Conservation (phyloP, 53 echinoderm and acorn worm species). For the Luidia sarsii region DNA sequence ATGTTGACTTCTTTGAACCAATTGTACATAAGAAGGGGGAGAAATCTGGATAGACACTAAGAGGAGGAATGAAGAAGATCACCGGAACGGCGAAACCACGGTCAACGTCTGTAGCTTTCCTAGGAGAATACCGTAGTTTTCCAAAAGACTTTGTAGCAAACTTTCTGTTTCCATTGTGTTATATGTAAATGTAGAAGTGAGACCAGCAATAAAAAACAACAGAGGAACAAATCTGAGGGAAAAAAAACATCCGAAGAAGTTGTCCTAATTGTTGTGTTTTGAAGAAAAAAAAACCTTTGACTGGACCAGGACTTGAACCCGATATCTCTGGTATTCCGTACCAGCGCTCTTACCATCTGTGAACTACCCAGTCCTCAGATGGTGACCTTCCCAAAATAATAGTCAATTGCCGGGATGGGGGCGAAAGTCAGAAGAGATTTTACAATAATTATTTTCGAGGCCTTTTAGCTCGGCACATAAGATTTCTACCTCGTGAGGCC, state of each 20-base stretch:
- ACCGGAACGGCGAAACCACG: neutral
- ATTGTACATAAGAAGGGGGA: constrained; percentile 24
- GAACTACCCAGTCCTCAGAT: too few species aligned
- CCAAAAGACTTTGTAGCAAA: constrained; percentile 22
- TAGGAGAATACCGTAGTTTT: constrained; percentile 30
- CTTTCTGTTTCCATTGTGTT: constrained; percentile 38
- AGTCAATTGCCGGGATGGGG: too few species aligned
- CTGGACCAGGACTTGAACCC: too few species aligned
- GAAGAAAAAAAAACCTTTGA: too few species aligned
- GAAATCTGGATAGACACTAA: neutral
- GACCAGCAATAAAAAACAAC: constrained; percentile 46
- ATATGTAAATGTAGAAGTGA: constrained; percentile 55
- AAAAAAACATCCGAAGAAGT: too few species aligned
- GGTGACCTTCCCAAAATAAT: too few species aligned
- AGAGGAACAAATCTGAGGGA: constrained; percentile 32
- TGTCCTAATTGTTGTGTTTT: too few species aligned
- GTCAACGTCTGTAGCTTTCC: constrained; percentile 25
- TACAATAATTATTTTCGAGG: neutral
- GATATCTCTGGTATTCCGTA: too few species aligned
- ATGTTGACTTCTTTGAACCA: constrained; percentile 6
- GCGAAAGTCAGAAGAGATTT: neutral
- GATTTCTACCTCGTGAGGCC: too few species aligned
- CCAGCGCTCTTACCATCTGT: too few species aligned
- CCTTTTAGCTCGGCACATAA: neutral
- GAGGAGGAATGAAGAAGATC: neutral